These are phyloP conservation scores for Stenodera caucasica DNA, from an alignment of 2,888 invertebrate species.

Conservation along the genomic window DNA sequence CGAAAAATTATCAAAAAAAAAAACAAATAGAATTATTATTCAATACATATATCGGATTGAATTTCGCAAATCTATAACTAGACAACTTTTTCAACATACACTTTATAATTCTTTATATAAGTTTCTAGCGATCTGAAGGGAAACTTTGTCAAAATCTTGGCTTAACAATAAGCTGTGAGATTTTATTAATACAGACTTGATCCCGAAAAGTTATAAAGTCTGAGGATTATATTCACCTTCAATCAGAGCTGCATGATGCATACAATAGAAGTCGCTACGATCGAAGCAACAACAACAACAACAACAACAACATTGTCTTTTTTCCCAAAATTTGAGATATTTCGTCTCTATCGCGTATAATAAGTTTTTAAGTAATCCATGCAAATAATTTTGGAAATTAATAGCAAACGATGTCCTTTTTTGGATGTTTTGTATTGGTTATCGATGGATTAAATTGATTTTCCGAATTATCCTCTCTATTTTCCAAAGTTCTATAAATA, in stretches of 20 bases:
- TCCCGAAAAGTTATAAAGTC: slow-evolving; percentile 5
- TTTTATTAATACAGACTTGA: slow-evolving; percentile 5
- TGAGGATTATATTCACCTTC: slow-evolving; percentile 4
- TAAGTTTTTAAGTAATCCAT: too few relatives aligned
- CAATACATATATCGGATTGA: slow-evolving; percentile 17
- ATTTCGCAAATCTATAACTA: slow-evolving; percentile 18
- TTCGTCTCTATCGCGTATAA: too few relatives aligned
- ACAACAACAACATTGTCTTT: not conserved
- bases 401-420: too few relatives aligned
- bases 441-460: not conserved
- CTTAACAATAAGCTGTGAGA: not conserved
- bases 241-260: slow-evolving; percentile 6
- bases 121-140: not conserved
- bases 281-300: not conserved
- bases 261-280: not conserved
- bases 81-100: not conserved
- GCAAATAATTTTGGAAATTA: too few relatives aligned
- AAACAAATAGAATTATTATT: too few relatives aligned
- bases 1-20: not conserved
- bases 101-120: not conserved
- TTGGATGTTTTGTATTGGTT: not conserved
- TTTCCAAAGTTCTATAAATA: not conserved
- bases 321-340: not conserved
- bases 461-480: not conserved
- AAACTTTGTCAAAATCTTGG: slow-evolving; percentile 7